phyloP scores from a whole-genome alignment of 1,140 invertebrate species.

The Zaprionus davidi region DNA sequence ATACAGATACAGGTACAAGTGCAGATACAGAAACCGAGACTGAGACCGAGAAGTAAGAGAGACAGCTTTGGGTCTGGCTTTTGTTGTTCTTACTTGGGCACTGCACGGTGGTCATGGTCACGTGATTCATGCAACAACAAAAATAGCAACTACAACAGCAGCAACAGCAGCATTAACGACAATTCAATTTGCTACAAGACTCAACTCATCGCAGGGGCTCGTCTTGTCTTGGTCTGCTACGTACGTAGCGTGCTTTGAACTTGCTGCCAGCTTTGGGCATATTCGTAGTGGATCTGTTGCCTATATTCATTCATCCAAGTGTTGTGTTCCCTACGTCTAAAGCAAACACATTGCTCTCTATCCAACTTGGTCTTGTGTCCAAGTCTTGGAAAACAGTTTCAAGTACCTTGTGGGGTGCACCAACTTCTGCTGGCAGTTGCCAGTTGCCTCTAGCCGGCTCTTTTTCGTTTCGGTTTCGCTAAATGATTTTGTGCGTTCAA shows the following conservation, averaged over 20 bases:
- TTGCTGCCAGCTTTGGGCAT: slow-evolving; percentile 63
- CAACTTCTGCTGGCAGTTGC: slow-evolving; percentile 19
- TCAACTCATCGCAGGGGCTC: slow-evolving; percentile 70
- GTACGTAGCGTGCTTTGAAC: slow-evolving; percentile 75
- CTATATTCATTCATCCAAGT: slow-evolving; percentile 79
- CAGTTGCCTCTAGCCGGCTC: slow-evolving; percentile 31
- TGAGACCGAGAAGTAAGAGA: slow-evolving; percentile 27
- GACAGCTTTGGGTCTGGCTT: slow-evolving; percentile 42
- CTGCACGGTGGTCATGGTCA: slow-evolving; percentile 80
- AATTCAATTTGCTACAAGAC: slow-evolving; percentile 83
- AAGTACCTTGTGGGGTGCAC: slow-evolving; percentile 75
- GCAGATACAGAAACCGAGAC: slow-evolving; percentile 26
- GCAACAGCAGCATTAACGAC: slow-evolving; percentile 60
- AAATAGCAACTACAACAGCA: slow-evolving; percentile 20
- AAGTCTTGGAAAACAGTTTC: slow-evolving; percentile 74
- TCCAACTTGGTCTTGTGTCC: slow-evolving; percentile 66
- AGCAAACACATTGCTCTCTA: slow-evolving; percentile 71
- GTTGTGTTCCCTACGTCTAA: slow-evolving; percentile 65
- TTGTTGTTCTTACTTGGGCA: slow-evolving; percentile 69
- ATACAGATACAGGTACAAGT: slow-evolving; percentile 43
- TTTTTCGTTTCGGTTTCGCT: slow-evolving; percentile 81
- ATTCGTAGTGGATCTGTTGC: slow-evolving; percentile 44
- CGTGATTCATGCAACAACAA: slow-evolving; percentile 82
- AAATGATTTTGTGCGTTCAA: slow-evolving; percentile 84
- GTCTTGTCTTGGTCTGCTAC: slow-evolving; percentile 72